Conservation (phyloP, 2,797 vertebrate species). For the Graptemys geographica region DNA sequence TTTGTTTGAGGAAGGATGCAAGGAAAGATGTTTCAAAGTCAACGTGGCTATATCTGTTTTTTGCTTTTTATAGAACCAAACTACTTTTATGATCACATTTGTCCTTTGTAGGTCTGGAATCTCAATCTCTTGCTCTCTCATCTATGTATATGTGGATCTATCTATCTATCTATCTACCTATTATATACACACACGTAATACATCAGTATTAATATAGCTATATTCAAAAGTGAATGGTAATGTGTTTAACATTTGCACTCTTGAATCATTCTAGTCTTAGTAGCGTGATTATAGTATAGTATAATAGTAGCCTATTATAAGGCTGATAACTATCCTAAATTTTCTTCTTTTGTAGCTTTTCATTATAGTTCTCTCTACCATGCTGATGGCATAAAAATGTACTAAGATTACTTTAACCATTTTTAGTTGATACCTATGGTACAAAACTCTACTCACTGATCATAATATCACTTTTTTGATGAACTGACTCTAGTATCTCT, state of each 20-base stretch:
- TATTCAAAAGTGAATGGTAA: too few species aligned
- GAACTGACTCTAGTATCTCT: too few species aligned
- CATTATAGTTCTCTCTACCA: neutral
- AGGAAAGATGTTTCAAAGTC: neutral
- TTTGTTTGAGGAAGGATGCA: neutral
- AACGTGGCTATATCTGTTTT: neutral
- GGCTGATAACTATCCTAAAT: neutral
- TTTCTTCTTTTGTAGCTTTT: constrained; percentile 4
- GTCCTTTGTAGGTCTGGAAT: neutral
- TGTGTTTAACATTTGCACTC: too few species aligned
- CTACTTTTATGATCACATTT: neutral
- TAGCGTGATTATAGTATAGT: neutral
- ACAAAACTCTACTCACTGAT: neutral
- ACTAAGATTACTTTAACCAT: neutral
- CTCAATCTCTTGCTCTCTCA: neutral
- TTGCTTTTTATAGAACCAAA: neutral
- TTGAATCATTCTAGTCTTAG: neutral
- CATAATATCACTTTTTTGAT: too few species aligned
- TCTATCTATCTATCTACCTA: too few species aligned
- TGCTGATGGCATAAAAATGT: neutral
- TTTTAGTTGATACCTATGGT: neutral
- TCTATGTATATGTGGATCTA: neutral
- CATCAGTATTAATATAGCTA: too few species aligned
- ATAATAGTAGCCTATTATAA: neutral
- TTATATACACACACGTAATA: too few species aligned